phyloP scores from a whole-genome alignment of 37 sponge, comb jelly and placozoan species.

The Mnemiopsis leidyi region DNA sequence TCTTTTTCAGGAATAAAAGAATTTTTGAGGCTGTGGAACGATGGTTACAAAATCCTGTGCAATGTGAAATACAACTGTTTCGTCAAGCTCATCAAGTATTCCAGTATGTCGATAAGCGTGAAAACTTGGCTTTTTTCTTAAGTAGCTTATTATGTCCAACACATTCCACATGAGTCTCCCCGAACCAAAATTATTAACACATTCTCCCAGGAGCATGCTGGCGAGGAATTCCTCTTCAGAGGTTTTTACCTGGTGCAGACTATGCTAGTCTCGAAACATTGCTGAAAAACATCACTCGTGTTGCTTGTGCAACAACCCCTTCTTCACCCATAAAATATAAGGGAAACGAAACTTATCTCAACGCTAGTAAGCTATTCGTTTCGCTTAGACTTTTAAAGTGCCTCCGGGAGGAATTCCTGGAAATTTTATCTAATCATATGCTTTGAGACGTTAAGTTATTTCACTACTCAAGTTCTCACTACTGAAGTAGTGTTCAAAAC shows the following conservation, averaged over 20 bases:
- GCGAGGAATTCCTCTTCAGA: slow-evolving; percentile 9
- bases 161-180: too few species aligned
- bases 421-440: too few species aligned
- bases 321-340: neutral
- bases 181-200: too few species aligned
- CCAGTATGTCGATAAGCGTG: too few species aligned
- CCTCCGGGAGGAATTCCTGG: too few species aligned
- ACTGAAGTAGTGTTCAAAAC: too few species aligned
- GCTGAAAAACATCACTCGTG: slow-evolving; percentile 37
- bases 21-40: slow-evolving; percentile 15
- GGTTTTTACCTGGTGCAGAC: slow-evolving; percentile 42
- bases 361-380: neutral
- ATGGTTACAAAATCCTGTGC: slow-evolving; percentile 3
- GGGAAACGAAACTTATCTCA: neutral
- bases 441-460: too few species aligned
- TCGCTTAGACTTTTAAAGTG: too few species aligned
- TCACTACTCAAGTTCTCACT: too few species aligned
- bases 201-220: slow-evolving; percentile 11
- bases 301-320: neutral
- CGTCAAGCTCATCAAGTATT: slow-evolving; percentile 41
- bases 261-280: neutral
- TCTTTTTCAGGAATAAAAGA: slow-evolving; percentile 24
- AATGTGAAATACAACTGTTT: neutral
- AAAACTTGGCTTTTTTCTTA: too few species aligned
- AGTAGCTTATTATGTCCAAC: too few species aligned